A percentile compares a stretch with the other conserved stretches of the same genome.
Conservation (phyloP, 2,113 vertebrate species). For the Phyllostomus hastatus region DNA sequence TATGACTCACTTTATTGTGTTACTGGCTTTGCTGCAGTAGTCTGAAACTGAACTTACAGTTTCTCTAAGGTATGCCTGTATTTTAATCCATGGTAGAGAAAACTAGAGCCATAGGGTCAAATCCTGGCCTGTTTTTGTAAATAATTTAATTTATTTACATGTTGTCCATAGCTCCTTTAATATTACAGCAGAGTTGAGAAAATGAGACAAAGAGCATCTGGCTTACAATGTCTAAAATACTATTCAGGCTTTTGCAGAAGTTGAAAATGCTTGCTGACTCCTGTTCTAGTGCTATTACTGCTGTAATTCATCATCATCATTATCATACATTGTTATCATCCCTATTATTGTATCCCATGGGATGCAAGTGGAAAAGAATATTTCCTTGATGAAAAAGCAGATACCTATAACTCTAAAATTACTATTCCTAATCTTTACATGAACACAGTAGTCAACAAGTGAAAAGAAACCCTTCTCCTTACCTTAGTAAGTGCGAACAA, state of each 20-base stretch:
- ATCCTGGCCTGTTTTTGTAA: neutral
- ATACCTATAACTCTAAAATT: constrained; percentile 24
- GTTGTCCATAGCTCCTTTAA: neutral
- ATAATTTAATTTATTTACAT: neutral
- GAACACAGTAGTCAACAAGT: constrained; percentile 2
- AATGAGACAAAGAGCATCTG: neutral
- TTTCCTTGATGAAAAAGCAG: neutral
- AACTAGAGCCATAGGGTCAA: neutral
- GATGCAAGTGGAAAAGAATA: neutral
- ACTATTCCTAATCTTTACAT: neutral
- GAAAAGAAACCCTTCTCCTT: constrained; percentile 44
- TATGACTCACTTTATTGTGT: neutral
- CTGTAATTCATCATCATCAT: neutral
- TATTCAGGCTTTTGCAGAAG: neutral
- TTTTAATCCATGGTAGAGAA: neutral
- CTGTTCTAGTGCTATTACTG: neutral
- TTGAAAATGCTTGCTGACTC: neutral
- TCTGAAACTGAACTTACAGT: neutral
- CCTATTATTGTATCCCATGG: neutral
- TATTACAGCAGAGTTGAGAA: neutral
- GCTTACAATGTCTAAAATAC: neutral
- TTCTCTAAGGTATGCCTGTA: neutral
- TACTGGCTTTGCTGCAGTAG: neutral
- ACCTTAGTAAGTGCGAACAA: constrained; percentile 4
- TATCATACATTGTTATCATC: neutral